phyloP scores from a whole-genome alignment of 2,888 invertebrate species.

The Sinotaia quadrata region DNA sequence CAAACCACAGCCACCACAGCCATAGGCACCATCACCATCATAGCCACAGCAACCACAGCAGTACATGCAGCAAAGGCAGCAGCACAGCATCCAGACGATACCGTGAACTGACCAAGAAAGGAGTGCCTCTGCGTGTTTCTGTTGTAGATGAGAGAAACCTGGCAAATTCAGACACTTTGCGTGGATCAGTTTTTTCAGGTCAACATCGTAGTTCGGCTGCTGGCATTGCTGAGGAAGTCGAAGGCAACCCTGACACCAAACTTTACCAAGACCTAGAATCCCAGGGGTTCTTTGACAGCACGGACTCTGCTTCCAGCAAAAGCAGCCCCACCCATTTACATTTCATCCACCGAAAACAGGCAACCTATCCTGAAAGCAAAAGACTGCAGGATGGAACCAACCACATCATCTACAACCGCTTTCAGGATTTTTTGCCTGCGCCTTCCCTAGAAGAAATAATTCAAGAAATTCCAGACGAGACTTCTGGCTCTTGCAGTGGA shows the following conservation, averaged over 20 bases:
- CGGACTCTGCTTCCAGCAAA: conserved; percentile 31
- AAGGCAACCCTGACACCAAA: conserved; percentile 44
- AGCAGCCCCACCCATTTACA: conserved; percentile 6
- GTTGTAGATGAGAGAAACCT: conserved; percentile 33
- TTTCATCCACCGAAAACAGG: background rate
- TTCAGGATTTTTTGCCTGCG: conserved; percentile 34
- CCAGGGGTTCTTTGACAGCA: conserved; percentile 49
- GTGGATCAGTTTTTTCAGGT: background rate
- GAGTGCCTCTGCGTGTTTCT: conserved; percentile 60
- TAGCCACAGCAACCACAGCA: conserved; percentile 18
- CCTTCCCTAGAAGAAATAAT: conserved; percentile 54
- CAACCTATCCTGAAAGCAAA: background rate
- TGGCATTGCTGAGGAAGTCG: conserved; percentile 32
- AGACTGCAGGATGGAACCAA: conserved; percentile 13
- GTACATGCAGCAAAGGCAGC: conserved; percentile 31
- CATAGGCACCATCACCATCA: conserved; percentile 23
- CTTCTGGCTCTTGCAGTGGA: conserved; percentile 24
- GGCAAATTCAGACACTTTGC: background rate
- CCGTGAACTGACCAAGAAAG: conserved; percentile 54
- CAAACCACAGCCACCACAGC: background rate
- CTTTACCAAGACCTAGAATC: conserved; percentile 51
- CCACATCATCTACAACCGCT: conserved; percentile 6
- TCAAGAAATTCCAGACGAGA: conserved; percentile 54
- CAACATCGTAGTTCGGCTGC: conserved; percentile 23
- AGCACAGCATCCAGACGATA: conserved; percentile 44